Conservation (phyloP, 2,888 invertebrate genomes). For the Callinectes sapidus region DNA sequence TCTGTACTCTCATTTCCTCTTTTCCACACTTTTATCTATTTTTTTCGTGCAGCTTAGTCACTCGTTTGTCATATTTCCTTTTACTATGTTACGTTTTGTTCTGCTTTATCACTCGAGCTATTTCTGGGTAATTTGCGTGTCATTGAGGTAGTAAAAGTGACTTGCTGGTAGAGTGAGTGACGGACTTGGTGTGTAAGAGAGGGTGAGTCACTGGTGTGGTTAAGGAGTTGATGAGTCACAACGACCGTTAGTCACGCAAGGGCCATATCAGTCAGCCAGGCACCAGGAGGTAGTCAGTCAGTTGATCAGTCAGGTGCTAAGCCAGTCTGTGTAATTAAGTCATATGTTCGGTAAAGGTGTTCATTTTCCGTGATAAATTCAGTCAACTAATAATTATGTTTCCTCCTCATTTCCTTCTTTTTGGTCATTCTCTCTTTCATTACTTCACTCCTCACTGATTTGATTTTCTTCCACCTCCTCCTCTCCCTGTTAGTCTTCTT, state of each 20-base stretch:
- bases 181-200: background rate
- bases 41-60: background rate
- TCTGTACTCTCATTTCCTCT: background rate
- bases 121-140: background rate
- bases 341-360: background rate
- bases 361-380: background rate
- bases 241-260: background rate
- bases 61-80: background rate
- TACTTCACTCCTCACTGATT: background rate
- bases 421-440: background rate
- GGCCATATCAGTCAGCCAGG: background rate
- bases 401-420: background rate
- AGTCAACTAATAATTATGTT: background rate
- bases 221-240: slow-evolving; percentile 28
- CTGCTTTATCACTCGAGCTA: background rate
- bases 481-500: background rate
- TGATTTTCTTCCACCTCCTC: background rate
- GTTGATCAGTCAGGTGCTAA: background rate
- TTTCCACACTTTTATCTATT: background rate
- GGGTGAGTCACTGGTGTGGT: slow-evolving; percentile 13
- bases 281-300: background rate
- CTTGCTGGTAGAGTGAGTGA: background rate
- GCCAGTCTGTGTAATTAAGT: background rate
- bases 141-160: background rate
- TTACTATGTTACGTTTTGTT: background rate